Conservation (phyloP, 2,113 vertebrate genomes). For the Turdus rufiventris region DNA sequence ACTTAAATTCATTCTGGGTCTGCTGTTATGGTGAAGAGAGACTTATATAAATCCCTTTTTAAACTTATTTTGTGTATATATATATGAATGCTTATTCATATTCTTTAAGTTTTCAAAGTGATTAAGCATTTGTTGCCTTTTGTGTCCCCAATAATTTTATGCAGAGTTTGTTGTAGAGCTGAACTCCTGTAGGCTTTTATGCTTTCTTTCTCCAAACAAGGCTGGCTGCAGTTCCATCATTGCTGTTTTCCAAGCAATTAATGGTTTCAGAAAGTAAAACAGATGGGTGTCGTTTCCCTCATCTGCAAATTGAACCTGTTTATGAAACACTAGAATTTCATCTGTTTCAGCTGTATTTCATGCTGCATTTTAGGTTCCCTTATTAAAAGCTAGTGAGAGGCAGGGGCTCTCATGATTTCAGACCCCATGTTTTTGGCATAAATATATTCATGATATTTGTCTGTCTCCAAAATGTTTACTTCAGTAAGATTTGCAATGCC, state of each 20-base stretch:
- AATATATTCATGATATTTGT: background rate
- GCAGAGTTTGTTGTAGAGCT: background rate
- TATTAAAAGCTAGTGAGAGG: background rate
- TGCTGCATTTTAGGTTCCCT: background rate
- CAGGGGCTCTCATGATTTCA: background rate
- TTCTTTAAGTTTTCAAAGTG: background rate
- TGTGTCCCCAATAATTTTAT: background rate
- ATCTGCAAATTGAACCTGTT: background rate
- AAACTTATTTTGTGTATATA: background rate
- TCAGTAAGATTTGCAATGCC: conserved; percentile 33
- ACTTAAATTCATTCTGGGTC: background rate
- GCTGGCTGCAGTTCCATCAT: background rate
- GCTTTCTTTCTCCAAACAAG: background rate
- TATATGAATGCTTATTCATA: background rate
- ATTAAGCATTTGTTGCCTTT: background rate
- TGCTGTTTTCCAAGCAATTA: background rate
- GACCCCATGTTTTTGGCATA: background rate
- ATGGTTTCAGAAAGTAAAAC: background rate
- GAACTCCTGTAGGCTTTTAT: background rate
- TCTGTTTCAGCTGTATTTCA: background rate
- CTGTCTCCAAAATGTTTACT: conserved; percentile 36
- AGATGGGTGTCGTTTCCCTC: background rate
- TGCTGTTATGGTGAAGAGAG: background rate
- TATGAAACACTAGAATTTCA: background rate
- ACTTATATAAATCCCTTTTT: background rate